Base-by-base conservation (phyloP, 2,888 invertebrate genomes). In the Villa cingulata region DNA sequence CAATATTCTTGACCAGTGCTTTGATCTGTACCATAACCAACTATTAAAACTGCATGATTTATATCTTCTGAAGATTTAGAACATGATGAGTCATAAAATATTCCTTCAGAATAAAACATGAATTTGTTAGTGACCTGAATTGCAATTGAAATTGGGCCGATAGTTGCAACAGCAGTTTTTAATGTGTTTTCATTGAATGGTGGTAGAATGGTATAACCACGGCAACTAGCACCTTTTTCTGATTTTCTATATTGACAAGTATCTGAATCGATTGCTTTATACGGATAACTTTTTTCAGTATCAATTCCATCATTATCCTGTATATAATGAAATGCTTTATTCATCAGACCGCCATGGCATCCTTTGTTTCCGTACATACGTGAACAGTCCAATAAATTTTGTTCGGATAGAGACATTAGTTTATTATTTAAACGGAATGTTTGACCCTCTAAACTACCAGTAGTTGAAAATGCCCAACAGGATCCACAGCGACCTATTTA, bases 101-200 rank as follows among this genome's bases (percentile, higher is more conserved):
- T 65, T 18, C 68, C 68, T 7, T 56, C 49, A 36, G 62, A 61
- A 48, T 68, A 68, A 10, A 62, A 55, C 34, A 61, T 48, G 49
- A 68, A 57, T 59, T 75, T 71, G 55, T 77, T 80, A 47, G 80
- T 77, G 53, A 88, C 88, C 71, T 89, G 87, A 62, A 89, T 87
- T 0, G 66, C 64, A 48, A 65, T 66, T 4, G 66, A 64, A 32
- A 67, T 45, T 1, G 68, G 68, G 15, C 68, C 68, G 46, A 59
- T 51, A 3, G 63, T 66, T 14, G 62, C 65, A 45, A 68, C 52
- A n/a, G 63, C 57, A 48, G 60, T 55, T 47, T 66, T 66, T 60
- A 68, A 60, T 19, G 59, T 55, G 2, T 56, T 43, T 42, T 67
- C 68, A 53, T 67, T 62, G n/a, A 62, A 62, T 1, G 59, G 56